Base-by-base conservation (phyloP, 1,140 invertebrate species). In the Nomia melanderi region DNA sequence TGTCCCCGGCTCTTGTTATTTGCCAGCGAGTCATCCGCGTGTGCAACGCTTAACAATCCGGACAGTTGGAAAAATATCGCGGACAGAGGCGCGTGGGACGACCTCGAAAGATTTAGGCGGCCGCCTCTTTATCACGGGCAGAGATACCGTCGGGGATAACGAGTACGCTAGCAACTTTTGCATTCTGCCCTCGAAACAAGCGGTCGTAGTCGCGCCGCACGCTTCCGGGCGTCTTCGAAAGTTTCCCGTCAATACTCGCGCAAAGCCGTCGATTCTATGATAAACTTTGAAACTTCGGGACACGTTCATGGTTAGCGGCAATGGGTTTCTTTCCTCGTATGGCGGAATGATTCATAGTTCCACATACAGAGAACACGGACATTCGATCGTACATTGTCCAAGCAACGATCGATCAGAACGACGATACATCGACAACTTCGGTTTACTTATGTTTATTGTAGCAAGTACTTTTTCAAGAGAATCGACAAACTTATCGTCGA, bases 1-100 rank as follows among this genome's bases (percentile, higher is more conserved):
- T 23, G 53, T 9, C 27, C 23, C 12, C 41, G 47, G n/a, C 31
- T 75, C 14, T 65, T 29, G 71, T 64, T 75, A 67, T 69, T 69
- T 60, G 65, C 29, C 11, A 27, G 33, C 47, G 20, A 25, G 12
- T 12, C 27, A 36, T 57, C 31, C 63, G 47, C 20, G 27, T n/a
- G 27, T 6, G 25, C 31, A 27, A 3, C 31, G 44, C 59, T 53
- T 73, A 65, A 73, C 47, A 73, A 65, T 65, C 31, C 53, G 11
- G 5, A 12, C 27, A 1, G 41, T 9, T 25, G 20, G 20, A 20
- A 53, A 36, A 73, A 64, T 29, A 73, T 44, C 17, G 44, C 0
- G 33, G n/a, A 20, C 4, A 14, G 33, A 17, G 12, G n/a, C n/a
- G 64, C 47, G 25, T 50, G 14, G 14, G 25, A 20, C 14, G n/a